These are phyloP conservation scores for Stigmatopora nigra DNA, from an alignment of 2,113 vertebrate species.

Conservation along the genomic window DNA sequence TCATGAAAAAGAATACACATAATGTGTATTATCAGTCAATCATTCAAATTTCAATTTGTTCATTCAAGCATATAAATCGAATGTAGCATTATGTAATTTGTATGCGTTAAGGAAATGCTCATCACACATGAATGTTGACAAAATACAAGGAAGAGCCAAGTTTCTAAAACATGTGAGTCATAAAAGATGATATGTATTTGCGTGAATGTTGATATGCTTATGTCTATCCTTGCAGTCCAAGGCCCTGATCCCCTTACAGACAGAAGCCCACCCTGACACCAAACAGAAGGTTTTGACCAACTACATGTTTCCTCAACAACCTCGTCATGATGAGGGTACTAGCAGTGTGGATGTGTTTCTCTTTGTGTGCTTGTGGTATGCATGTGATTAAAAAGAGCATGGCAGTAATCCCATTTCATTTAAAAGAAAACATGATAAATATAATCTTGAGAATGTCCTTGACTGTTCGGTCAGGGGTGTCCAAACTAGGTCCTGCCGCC, in stretches of 20 bases:
- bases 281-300: constrained; percentile 97
- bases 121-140: background rate
- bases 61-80: background rate
- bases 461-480: too few species aligned
- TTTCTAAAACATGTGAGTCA: background rate
- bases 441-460: too few species aligned
- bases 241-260: constrained; percentile 97
- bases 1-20: too few species aligned
- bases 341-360: constrained; percentile 13
- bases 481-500: too few species aligned
- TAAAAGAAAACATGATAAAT: too few species aligned
- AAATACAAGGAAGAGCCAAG: background rate
- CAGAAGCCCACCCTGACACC: constrained; percentile 95
- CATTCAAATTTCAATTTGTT: background rate
- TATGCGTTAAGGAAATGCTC: background rate
- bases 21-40: background rate
- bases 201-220: constrained; percentile 13
- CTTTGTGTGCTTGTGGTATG: background rate
- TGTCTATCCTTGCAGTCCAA: constrained; percentile 79
- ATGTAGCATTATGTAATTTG: background rate
- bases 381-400: background rate
- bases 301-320: constrained; percentile 99
- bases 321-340: constrained; percentile 89
- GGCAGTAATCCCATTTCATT: background rate
- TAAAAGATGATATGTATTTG: background rate